A percentile compares a stretch with the other conserved stretches of the same genome.
phyloP scores from a whole-genome alignment of 1,140 invertebrate species.

The Choristoneura fumiferana region DNA sequence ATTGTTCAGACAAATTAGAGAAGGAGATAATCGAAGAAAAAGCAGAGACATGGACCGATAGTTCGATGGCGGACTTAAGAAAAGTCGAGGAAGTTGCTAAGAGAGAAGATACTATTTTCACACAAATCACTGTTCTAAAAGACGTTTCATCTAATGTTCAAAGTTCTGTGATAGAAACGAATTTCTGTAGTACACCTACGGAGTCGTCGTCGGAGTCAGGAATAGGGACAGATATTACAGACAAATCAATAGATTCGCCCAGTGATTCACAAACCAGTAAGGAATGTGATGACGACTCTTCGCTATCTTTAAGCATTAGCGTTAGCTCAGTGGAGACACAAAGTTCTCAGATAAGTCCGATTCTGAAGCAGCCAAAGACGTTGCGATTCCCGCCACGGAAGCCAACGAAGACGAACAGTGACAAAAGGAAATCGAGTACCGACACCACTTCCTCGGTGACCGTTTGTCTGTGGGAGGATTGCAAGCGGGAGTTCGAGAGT shows the following conservation, averaged over 20 bases:
- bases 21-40: slow-evolving; percentile 26
- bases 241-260: slow-evolving; percentile 73
- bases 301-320: slow-evolving; percentile 69
- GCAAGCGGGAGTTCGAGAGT: slow-evolving; percentile 87
- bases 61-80: slow-evolving; percentile 38
- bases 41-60: slow-evolving; percentile 28
- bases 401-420: slow-evolving; percentile 45
- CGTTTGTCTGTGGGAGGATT: slow-evolving; percentile 92
- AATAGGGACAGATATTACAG: slow-evolving; percentile 51
- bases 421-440: slow-evolving; percentile 53
- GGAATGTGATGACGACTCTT: slow-evolving; percentile 74
- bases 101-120: slow-evolving; percentile 67
- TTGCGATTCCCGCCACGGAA: slow-evolving; percentile 85
- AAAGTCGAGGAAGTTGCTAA: slow-evolving; percentile 66
- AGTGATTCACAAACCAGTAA: slow-evolving; percentile 73
- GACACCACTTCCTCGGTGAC: slow-evolving; percentile 56
- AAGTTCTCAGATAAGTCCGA: slow-evolving; percentile 80
- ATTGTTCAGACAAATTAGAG: slow-evolving; percentile 33
- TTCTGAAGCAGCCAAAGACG: slow-evolving; percentile 87
- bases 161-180: slow-evolving; percentile 68
- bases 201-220: slow-evolving; percentile 71
- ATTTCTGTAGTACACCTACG: slow-evolving; percentile 62
- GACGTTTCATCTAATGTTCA: slow-evolving; percentile 69
- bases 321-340: slow-evolving; percentile 61
- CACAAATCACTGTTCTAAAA: slow-evolving; percentile 71